phyloP scores from a whole-genome alignment of 1,140 invertebrate species.

The Meloidogyne chitwoodi region DNA sequence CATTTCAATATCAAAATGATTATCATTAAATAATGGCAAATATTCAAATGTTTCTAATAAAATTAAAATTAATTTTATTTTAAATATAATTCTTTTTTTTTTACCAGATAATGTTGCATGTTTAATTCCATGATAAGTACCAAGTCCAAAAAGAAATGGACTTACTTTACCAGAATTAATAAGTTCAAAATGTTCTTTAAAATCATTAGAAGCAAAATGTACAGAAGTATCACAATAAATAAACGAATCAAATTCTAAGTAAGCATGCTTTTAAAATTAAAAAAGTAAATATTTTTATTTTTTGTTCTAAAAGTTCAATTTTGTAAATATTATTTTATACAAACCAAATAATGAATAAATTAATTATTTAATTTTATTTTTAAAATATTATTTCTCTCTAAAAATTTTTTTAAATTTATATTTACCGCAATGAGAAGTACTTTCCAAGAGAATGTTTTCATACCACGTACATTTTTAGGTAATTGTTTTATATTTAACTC shows the following conservation, averaged over 20 bases:
- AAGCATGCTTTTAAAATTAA: background rate
- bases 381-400: too few relatives aligned
- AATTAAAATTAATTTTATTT: background rate
- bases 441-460: conserved; percentile 11
- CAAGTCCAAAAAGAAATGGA: background rate
- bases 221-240: conserved; percentile 7
- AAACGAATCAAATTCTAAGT: conserved; percentile 1
- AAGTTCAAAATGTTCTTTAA: background rate
- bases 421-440: background rate
- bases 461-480: background rate
- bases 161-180: background rate
- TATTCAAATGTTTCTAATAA: background rate
- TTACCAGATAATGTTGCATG: background rate
- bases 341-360: too few relatives aligned
- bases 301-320: too few relatives aligned
- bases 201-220: background rate
- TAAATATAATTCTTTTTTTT: background rate
- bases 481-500: background rate
- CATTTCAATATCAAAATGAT: conserved; percentile 5
- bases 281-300: too few relatives aligned
- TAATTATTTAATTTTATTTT: too few relatives aligned
- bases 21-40: background rate
- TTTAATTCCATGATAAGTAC: background rate
- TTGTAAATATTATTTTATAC: too few relatives aligned
- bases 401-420: background rate